Base-by-base conservation (phyloP, 2,888 invertebrate species). In the Cheilosia grossa region DNA sequence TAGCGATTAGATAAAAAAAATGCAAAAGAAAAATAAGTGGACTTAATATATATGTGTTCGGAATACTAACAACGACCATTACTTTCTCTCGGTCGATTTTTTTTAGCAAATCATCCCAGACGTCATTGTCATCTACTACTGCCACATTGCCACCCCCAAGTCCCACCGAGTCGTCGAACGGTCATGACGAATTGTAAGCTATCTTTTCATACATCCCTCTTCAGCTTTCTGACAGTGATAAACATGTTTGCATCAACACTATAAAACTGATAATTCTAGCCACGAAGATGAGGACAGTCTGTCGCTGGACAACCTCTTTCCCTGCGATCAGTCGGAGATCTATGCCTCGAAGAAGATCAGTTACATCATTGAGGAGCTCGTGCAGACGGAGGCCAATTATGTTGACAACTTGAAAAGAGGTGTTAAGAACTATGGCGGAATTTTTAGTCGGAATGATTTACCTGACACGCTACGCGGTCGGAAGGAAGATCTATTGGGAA, bases 401-500 rank as follows among this genome's bases (percentile, higher is more conserved):
- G 89, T 92, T 2, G 89, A 89, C 33, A 91, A 91, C 73, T 72
- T 92, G 40, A 89, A 89, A 58, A 89, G 89, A 17, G 92, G 92
- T 0, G 56, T 92, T 6, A 53, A 70, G 77, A 91, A 91, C 82
- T 92, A 92, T 87, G 90, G 91, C 1, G 67, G 79, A 3, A 85
- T 91, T 19, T 89, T 90, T 54, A 61, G 69, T 13, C 86, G 88
- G 1, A 87, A 88, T 13, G 88, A 90, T 79, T 82, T 91, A 47
- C 92, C 92, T 0, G 89, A 89, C 3, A 73, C 88, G 4, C 77
- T 92, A 4, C 87, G 78, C 2, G 89, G 88, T 9, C 89, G 89
- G 49, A 90, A 89, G 44, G 88, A 88, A 15, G 77, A 89, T 40
- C 95, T 98, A 88, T 97, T 98, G 91, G 97, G 97, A 40, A 98